Evolutionary conservation across 2,113 vertebrate genomes (phyloP), one percentile per base, ranked within the genome.

Genomic region (Peromyscus maniculatus): DNA sequence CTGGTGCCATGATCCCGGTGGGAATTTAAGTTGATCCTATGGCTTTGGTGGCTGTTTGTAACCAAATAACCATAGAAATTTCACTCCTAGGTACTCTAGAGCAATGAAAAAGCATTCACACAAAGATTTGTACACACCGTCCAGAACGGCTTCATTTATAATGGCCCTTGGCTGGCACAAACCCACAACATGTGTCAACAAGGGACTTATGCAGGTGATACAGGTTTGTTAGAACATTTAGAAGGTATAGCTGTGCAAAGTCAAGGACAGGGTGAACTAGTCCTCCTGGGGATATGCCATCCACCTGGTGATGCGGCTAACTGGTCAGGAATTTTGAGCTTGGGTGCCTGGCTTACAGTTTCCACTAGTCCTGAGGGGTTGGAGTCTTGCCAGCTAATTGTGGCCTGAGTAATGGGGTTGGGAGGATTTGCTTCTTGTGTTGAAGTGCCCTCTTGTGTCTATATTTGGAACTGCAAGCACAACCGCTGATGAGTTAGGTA

Each of bases 361-460:
- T 83, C 43, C 24, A 36, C 11, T 52, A 33, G 36, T 2, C 7
- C 39, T 10, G 3, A 71, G 12, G 22, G 2, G 11, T 2, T 33
- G 55, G 49, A 43, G 1, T 43, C 22, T 26, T 7, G 52, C 62
- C 5, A 19, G 17, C 15, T 36, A 49, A 36, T 8, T 5, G 71
- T 24, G 0, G 52, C 55, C 21, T 0, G 2, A 62, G 43, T 9
- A 17, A 7, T 1, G 21, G 3, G 2, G 3, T 22, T 1, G 39
- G 62, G 67, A 95, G 31, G 89, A 46, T 87, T 26, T 36, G 1
- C 59, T 17, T 28, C 78, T 83, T 89, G 88, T 9, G 55, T 74
- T 72, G 17, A 86, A 12, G 67, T n/a, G 64, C 80, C 80, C 93
- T 79, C 97, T 88, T 5, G 93, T 92, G 96, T 49, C 67, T 22